phyloP scores from a whole-genome alignment of 2,888 invertebrate genomes.

The Tanypteryx hageni region DNA sequence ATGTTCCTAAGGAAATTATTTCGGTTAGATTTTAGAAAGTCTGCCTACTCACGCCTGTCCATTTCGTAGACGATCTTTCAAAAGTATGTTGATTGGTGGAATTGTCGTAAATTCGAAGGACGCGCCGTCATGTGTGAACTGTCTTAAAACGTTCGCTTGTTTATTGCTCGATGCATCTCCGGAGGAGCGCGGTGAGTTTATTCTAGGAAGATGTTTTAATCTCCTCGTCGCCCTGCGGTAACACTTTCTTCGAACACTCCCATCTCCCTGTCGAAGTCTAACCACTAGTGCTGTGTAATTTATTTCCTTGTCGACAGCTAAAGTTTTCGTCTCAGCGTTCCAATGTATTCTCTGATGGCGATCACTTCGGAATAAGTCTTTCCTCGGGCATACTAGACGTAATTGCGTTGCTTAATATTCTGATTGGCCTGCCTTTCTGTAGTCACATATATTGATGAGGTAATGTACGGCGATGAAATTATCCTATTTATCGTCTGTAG shows the following conservation, averaged over 20 bases:
- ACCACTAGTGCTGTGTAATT: background rate
- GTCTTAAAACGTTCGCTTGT: background rate
- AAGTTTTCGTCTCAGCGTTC: background rate
- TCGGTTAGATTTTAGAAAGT: background rate
- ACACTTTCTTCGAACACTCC: background rate
- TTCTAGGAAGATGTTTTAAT: slow-evolving; percentile 4
- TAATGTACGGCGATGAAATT: background rate
- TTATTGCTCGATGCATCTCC: background rate
- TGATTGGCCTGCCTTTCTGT: background rate
- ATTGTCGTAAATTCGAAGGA: background rate
- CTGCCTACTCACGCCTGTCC: background rate
- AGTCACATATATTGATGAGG: background rate
- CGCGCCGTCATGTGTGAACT: background rate
- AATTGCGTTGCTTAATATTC: background rate
- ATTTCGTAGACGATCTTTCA: too few relatives aligned
- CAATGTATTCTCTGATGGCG: background rate
- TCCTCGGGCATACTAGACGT: background rate
- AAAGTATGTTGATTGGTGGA: background rate
- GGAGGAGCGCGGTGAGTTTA: background rate
- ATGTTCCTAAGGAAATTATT: background rate
- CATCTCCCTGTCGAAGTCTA: slow-evolving; percentile 1
- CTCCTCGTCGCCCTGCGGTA: background rate
- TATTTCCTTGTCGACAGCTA: background rate
- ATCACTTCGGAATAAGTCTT: background rate
- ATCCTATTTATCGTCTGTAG: too few relatives aligned